Evolutionary conservation across 2,113 vertebrate genomes (phyloP).

Genomic region (Guaruba guarouba): DNA sequence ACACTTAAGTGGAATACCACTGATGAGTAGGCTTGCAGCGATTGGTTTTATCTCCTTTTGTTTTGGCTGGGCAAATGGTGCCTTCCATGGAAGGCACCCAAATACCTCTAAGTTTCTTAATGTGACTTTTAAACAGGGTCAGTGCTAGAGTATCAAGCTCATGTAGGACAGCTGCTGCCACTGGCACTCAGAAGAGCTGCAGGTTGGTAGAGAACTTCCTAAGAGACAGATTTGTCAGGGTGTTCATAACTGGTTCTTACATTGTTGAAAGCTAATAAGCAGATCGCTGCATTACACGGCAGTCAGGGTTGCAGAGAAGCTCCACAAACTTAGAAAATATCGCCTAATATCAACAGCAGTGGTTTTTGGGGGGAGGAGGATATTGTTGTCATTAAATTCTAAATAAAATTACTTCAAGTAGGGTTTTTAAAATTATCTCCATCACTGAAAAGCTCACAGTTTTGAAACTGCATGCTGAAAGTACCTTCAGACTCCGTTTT

Average conservation of each 20-base stretch:
- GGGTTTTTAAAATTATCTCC: neutral
- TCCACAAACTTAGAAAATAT: neutral
- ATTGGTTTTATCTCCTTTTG: neutral
- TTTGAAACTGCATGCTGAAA: neutral
- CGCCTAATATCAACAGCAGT: neutral
- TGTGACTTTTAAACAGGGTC: neutral
- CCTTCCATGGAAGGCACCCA: neutral
- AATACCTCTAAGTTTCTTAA: neutral
- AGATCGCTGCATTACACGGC: neutral
- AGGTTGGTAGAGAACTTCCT: neutral
- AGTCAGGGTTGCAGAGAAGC: neutral
- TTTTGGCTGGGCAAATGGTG: neutral
- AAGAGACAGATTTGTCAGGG: neutral
- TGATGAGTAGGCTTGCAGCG: neutral
- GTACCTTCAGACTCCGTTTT: neutral
- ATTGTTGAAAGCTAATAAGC: neutral
- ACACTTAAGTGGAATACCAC: neutral
- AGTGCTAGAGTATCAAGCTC: neutral
- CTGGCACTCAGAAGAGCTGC: neutral
- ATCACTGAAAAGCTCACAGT: neutral
- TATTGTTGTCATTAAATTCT: neutral
- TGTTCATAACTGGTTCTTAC: neutral
- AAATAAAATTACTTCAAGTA: neutral
- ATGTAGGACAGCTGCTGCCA: neutral
- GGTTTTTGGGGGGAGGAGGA: rapidly evolving